A percentile compares a stretch with the other conserved stretches of the same genome.
These are phyloP conservation scores for Monopterus albus DNA, from an alignment of 2,113 vertebrate genomes.

Conservation along the genomic window DNA sequence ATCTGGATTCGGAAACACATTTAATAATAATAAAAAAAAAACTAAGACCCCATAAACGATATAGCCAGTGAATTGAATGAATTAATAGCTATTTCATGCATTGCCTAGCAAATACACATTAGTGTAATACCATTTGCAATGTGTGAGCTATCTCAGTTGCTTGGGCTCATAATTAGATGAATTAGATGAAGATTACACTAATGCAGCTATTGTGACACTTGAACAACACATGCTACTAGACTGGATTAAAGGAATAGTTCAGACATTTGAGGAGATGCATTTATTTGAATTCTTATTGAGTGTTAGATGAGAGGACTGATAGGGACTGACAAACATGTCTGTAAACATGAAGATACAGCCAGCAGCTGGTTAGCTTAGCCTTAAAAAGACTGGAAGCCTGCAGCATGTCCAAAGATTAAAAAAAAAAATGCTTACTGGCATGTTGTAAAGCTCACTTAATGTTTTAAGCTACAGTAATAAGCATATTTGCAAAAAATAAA, in stretches of 20 bases:
- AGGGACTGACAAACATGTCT: background rate
- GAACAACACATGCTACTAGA: background rate
- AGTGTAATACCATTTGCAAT: background rate
- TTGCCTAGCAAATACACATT: slow-evolving; percentile 19
- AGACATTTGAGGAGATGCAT: background rate
- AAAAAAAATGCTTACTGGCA: background rate
- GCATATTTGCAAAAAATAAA: background rate
- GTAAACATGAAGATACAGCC: too few relatives aligned
- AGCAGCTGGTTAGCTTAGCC: background rate
- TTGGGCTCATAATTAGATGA: background rate
- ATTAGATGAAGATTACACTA: slow-evolving; percentile 7
- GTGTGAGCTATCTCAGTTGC: slow-evolving; percentile 2
- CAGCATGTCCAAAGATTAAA: background rate
- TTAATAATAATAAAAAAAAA: too few relatives aligned
- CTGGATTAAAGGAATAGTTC: background rate
- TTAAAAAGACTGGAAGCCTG: too few relatives aligned
- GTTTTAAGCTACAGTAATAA: too few relatives aligned
- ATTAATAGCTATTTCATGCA: slow-evolving; percentile 4
- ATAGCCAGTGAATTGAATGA: background rate
- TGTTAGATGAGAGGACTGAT: background rate
- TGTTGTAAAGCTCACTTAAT: background rate
- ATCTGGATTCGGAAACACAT: slow-evolving; percentile 3
- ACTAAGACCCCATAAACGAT: background rate
- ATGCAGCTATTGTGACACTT: background rate
- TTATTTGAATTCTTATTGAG: background rate